Conservation (phyloP, 92 coral and sea anemone species). For the Parazoanthus darwini region DNA sequence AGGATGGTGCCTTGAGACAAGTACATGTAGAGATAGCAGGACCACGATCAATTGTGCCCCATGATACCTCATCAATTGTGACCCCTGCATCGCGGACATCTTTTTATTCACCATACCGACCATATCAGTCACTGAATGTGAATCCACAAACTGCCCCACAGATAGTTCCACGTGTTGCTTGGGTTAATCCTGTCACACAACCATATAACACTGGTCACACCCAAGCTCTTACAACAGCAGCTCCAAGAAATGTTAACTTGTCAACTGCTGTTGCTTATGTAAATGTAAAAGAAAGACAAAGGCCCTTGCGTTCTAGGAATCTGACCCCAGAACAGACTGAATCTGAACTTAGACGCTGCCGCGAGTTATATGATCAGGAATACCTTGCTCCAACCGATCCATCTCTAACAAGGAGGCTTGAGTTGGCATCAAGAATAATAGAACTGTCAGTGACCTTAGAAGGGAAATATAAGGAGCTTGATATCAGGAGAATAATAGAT, state of each 20-base stretch:
- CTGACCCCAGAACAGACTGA: constrained; percentile 17
- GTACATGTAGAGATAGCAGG: not conserved
- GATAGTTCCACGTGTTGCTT: not conserved
- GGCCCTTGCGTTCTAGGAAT: not conserved
- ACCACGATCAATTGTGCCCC: constrained; percentile 11
- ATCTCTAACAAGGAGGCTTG: constrained; percentile 38
- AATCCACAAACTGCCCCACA: constrained; percentile 1
- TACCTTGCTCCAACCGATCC: constrained; percentile 47
- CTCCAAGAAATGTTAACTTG: not conserved
- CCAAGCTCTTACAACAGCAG: constrained; percentile 8
- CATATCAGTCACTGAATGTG: constrained; percentile 16
- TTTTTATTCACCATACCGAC: not conserved
- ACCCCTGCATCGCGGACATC: not conserved
- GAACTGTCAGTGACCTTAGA: constrained; percentile 40
- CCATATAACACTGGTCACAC: constrained; percentile 7
- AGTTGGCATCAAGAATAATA: constrained; percentile 39
- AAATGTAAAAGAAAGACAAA: constrained; percentile 24
- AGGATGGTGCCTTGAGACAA: not conserved
- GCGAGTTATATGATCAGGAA: constrained; percentile 38
- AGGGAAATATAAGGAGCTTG: constrained; percentile 71
- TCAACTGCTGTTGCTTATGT: not conserved
- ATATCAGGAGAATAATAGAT: constrained; percentile 59
- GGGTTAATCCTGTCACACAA: constrained; percentile 24
- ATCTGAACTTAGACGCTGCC: constrained; percentile 2
- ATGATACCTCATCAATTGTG: constrained; percentile 3